Conservation (phyloP, 2,113 vertebrate species). For the Spheniscus mendiculus region DNA sequence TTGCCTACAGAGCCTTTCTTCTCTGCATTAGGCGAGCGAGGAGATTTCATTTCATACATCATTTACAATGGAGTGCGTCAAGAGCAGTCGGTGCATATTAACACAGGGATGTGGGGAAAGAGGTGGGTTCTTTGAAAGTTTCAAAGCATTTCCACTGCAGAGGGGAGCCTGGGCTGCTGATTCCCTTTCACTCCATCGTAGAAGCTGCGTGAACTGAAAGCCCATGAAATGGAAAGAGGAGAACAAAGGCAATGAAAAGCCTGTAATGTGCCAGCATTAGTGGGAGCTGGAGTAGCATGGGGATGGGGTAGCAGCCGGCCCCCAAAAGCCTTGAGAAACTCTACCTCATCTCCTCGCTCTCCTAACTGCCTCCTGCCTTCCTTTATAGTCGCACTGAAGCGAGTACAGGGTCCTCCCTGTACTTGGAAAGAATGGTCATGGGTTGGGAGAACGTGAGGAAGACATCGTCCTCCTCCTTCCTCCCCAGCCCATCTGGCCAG, state of each 20-base stretch:
- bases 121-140: slow-evolving; percentile 60
- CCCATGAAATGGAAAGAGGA: background rate
- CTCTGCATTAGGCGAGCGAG: slow-evolving; percentile 51
- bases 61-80: slow-evolving; percentile 63
- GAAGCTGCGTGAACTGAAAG: background rate
- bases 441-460: background rate
- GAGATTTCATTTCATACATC: slow-evolving; percentile 73
- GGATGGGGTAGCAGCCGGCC: background rate
- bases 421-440: background rate
- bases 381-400: background rate
- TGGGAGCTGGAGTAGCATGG: background rate
- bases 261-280: background rate
- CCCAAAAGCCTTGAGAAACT: fast-evolving
- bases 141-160: slow-evolving; percentile 41
- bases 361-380: background rate
- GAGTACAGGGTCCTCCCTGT: background rate
- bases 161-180: background rate
- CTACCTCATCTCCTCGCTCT: background rate
- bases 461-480: background rate
- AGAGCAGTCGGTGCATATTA: slow-evolving; percentile 55
- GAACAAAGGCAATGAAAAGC: background rate
- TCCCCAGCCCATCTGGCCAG: background rate
- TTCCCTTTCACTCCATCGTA: background rate
- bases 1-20: slow-evolving; percentile 66
- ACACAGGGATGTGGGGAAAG: slow-evolving; percentile 31